These are phyloP conservation scores for Erethizon dorsatum DNA, from an alignment of 2,797 vertebrate genomes.

Conservation along the genomic window DNA sequence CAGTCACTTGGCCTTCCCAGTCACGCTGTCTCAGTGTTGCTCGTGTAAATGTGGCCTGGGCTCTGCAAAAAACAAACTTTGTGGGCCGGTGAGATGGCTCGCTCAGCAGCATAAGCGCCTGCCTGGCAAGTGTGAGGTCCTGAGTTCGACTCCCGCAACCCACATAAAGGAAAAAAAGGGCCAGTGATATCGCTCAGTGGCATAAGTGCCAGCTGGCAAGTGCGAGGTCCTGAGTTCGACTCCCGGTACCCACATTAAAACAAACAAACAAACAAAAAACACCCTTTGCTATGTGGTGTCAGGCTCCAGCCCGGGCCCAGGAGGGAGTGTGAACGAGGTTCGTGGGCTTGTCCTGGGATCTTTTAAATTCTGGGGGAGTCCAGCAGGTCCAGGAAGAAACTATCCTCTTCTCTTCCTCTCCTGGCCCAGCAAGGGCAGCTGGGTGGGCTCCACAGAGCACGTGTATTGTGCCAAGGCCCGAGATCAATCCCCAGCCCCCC, in stretches of 20 bases:
- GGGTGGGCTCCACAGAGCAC: neutral
- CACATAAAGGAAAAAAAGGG: no score
- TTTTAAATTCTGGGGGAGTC: slow-evolving; percentile 43
- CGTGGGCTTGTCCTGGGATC: neutral
- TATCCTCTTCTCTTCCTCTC: slow-evolving; percentile 21
- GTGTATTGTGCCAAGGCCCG: no score
- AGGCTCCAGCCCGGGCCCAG: slow-evolving; percentile 53
- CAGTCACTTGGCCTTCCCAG: slow-evolving; percentile 74
- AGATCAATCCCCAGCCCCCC: neutral
- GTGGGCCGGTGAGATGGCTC: no score
- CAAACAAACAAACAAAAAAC: slow-evolving; percentile 61
- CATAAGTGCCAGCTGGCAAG: no score
- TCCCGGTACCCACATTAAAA: no score
- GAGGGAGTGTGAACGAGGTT: neutral
- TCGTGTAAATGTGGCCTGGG: slow-evolving; percentile 70
- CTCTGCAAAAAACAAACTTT: slow-evolving; percentile 18
- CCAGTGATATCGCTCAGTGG: no score
- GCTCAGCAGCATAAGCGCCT: no score
- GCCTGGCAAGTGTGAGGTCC: no score
- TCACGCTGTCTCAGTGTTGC: slow-evolving; percentile 57
- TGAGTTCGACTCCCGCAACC: no score
- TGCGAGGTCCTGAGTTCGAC: no score
- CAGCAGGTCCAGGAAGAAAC: neutral
- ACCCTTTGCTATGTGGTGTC: slow-evolving; percentile 68
- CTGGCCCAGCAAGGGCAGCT: neutral